Conservation (phyloP, 2,797 vertebrate species). For the Rhinoraja longicauda region DNA sequence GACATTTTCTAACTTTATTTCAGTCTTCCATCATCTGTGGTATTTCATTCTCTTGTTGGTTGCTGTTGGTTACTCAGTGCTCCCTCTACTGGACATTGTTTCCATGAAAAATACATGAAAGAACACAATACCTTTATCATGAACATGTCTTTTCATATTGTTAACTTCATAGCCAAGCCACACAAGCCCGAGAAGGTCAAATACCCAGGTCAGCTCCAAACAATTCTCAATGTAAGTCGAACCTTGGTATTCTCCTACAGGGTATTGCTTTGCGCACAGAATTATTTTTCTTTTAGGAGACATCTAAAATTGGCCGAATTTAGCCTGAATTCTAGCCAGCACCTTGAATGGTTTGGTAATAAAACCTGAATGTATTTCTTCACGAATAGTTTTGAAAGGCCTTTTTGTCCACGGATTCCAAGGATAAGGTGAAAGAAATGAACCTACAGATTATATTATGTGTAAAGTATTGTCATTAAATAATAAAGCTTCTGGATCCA, state of each 20-base stretch:
- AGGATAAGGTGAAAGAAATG: background rate
- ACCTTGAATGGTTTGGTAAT: background rate
- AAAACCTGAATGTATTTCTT: background rate
- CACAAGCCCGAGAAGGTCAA: background rate
- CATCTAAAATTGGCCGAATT: background rate
- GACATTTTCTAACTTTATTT: too few species aligned
- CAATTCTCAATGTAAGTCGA: too few species aligned
- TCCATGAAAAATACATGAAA: background rate
- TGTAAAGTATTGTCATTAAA: background rate
- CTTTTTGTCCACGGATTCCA: background rate
- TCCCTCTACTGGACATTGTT: conserved; percentile 15
- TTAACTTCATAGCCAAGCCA: background rate
- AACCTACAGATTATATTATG: background rate
- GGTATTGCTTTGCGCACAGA: background rate
- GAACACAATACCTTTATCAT: background rate
- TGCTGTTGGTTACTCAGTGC: background rate
- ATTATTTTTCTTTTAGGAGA: background rate
- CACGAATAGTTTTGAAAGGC: background rate
- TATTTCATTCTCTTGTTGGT: too few species aligned
- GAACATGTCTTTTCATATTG: background rate
- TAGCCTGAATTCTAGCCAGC: background rate
- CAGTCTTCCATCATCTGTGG: too few species aligned
- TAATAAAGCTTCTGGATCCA: background rate
- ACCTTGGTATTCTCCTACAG: background rate
- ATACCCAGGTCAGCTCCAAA: background rate